A percentile compares a stretch with the other conserved stretches of the same genome.
phyloP scores from a whole-genome alignment of 2,888 invertebrate genomes.

The Eristalis tenax region DNA sequence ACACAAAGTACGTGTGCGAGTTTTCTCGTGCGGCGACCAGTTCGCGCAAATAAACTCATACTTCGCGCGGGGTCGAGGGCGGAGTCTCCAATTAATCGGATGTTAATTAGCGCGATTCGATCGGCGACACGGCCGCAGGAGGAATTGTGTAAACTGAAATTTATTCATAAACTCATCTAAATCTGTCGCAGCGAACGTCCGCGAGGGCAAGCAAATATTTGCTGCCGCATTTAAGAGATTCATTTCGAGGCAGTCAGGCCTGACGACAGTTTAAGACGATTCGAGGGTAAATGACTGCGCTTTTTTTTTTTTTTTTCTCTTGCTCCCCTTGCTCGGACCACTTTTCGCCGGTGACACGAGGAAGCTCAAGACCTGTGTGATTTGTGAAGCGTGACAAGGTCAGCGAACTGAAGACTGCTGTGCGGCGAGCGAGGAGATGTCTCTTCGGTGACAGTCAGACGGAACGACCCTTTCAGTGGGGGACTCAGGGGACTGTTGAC shows the following conservation, averaged over 20 bases:
- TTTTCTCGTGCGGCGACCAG: too few relatives aligned
- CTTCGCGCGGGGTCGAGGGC: background rate
- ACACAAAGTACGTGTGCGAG: background rate
- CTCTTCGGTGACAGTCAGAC: background rate
- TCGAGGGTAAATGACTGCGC: background rate
- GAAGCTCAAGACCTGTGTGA: background rate
- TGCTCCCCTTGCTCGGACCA: background rate
- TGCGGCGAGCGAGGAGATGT: background rate
- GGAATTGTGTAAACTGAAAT: background rate
- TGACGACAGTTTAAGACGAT: background rate
- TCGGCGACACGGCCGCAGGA: background rate
- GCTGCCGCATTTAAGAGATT: background rate
- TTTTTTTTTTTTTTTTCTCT: background rate
- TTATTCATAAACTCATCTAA: background rate
- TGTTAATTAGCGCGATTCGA: conserved; percentile 16
- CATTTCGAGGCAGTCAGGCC: background rate
- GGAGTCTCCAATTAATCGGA: conserved; percentile 11
- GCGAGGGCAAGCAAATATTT: conserved; percentile 27
- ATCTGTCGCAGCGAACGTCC: background rate
- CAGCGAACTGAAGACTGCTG: background rate
- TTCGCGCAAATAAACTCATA: conserved; percentile 2
- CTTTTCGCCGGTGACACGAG: background rate
- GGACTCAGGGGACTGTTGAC: background rate
- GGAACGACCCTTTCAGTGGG: background rate
- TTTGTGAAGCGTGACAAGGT: background rate